phyloP scores from a whole-genome alignment of 2,888 invertebrate species.

The Tridacna gigas region DNA sequence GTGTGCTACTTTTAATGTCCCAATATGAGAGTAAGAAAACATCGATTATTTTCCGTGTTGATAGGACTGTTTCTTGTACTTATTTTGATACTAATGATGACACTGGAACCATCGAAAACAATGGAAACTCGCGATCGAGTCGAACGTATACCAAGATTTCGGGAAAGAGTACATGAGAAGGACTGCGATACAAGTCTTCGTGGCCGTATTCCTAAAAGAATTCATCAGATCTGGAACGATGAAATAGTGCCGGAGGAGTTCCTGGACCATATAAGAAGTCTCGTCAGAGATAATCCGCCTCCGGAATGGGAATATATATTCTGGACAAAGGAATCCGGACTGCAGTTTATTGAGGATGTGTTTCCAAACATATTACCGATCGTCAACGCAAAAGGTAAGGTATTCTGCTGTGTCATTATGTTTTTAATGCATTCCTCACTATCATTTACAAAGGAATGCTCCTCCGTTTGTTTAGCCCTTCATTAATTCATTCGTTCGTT shows the following conservation, averaged over 20 bases:
- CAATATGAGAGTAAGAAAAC: slow-evolving; percentile 8
- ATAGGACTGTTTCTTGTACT: neutral
- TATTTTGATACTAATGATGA: neutral
- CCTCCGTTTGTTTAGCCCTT: too few relatives aligned
- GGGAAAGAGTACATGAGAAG: neutral
- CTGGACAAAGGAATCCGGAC: slow-evolving; percentile 20
- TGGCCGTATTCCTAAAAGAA: slow-evolving; percentile 1
- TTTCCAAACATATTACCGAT: slow-evolving; percentile 15
- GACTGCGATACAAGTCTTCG: neutral
- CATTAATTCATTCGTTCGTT: too few relatives aligned
- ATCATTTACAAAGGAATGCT: neutral
- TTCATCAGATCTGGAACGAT: slow-evolving; percentile 20
- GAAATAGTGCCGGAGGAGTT: slow-evolving; percentile 21
- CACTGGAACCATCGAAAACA: too few relatives aligned
- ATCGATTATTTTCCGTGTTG: neutral
- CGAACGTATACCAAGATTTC: slow-evolving; percentile 1
- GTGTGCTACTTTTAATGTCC: too few relatives aligned
- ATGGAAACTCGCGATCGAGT: neutral
- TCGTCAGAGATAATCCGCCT: slow-evolving; percentile 12
- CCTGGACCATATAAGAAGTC: slow-evolving; percentile 10
- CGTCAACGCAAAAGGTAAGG: slow-evolving; percentile 8
- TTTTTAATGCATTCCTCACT: neutral
- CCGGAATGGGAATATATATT: slow-evolving; percentile 17
- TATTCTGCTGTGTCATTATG: neutral
- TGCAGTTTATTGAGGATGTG: slow-evolving; percentile 17